These are phyloP conservation scores for Phalacrocorax brasilianus DNA, from an alignment of 2,113 vertebrate species.

Conservation along the genomic window DNA sequence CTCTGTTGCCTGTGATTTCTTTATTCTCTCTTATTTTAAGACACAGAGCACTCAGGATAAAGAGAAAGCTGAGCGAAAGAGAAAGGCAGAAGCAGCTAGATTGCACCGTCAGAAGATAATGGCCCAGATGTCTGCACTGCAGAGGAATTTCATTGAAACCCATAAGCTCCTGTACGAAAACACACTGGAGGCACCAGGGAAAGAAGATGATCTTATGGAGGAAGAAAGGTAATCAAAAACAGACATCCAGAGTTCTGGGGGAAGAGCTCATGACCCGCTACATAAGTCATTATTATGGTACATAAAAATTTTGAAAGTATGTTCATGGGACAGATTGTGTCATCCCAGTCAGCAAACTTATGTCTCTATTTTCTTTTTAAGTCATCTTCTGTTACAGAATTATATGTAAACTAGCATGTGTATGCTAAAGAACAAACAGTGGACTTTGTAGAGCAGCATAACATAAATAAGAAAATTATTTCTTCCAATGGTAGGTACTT, in stretches of 20 bases:
- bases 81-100: constrained; percentile 94
- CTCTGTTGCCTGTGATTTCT: not conserved
- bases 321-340: not conserved
- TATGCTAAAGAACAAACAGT: not conserved
- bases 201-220: constrained; percentile 71
- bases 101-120: constrained; percentile 97
- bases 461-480: not conserved
- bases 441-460: not conserved
- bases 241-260: not conserved
- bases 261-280: not conserved
- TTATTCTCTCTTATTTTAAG: not conserved
- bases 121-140: constrained; percentile 98
- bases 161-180: constrained; percentile 95
- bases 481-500: not conserved
- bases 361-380: not conserved
- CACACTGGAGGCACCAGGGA: constrained; percentile 83
- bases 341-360: not conserved
- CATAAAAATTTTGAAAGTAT: not conserved
- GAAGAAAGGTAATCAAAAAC: constrained; percentile 70
- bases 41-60: constrained; percentile 87
- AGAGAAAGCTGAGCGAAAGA: constrained; percentile 94
- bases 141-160: constrained; percentile 98
- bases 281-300: not conserved
- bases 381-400: not conserved
- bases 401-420: not conserved